These are phyloP conservation scores for Drosophila sulfurigaster DNA, from an alignment of 1,140 invertebrate genomes.

Conservation along the genomic window DNA sequence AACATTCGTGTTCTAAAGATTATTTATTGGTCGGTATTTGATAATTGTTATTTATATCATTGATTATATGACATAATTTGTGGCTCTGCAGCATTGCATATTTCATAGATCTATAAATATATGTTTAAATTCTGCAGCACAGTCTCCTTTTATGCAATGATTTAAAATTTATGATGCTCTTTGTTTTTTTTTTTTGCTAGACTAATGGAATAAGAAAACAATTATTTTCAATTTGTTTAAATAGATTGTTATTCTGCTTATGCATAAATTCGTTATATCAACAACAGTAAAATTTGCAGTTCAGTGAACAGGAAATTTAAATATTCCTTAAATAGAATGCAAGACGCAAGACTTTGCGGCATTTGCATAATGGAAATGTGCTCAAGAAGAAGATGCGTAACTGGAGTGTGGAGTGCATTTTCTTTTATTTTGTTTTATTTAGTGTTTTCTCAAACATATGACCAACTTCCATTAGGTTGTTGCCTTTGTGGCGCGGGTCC, in stretches of 20 bases:
- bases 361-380: slow-evolving; percentile 11
- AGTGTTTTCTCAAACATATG: slow-evolving; percentile 44
- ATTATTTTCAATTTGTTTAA: not conserved
- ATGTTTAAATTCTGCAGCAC: too few species aligned
- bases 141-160: not conserved
- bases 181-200: not conserved
- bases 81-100: too few species aligned
- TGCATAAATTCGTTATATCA: not conserved
- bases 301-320: slow-evolving; percentile 15
- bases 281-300: not conserved
- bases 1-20: too few species aligned
- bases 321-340: slow-evolving; percentile 1
- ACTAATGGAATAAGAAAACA: not conserved
- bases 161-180: not conserved
- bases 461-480: slow-evolving; percentile 42
- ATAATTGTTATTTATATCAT: too few species aligned
- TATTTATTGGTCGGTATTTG: too few species aligned
- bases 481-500: not conserved
- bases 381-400: slow-evolving; percentile 22
- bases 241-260: too few species aligned
- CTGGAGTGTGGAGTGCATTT: slow-evolving; percentile 1
- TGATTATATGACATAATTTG: too few species aligned
- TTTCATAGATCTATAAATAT: too few species aligned
- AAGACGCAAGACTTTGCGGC: slow-evolving; percentile 15
- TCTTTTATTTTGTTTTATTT: slow-evolving; percentile 16